A percentile compares a stretch with the other conserved stretches of the same genome.
Conservation (phyloP, 2,113 vertebrate species). For the Alethe diademata region DNA sequence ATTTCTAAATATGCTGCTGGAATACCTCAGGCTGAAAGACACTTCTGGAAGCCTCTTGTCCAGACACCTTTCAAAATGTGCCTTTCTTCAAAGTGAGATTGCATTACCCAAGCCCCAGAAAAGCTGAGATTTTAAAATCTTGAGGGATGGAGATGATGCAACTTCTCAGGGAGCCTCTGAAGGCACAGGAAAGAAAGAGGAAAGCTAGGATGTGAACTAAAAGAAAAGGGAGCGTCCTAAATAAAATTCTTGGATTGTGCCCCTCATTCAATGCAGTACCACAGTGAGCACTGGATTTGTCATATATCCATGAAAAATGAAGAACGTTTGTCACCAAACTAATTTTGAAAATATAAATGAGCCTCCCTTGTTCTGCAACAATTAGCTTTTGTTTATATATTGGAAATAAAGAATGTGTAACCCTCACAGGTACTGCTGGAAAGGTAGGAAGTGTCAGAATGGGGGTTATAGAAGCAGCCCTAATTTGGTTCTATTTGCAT, state of each 20-base stretch:
- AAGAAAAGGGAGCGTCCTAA: not conserved
- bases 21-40: not conserved
- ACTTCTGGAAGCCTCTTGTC: not conserved
- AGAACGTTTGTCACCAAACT: not conserved
- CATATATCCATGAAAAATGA: not conserved
- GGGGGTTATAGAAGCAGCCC: not conserved
- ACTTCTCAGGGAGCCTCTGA: not conserved
- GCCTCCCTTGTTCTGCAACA: not conserved
- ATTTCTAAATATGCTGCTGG: not conserved
- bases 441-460: not conserved
- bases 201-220: not conserved
- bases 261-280: not conserved
- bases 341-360: not conserved
- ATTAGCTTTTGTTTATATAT: accelerated
- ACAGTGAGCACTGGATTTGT: not conserved
- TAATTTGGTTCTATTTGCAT: not conserved
- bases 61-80: not conserved
- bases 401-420: not conserved
- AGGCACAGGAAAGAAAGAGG: not conserved
- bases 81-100: not conserved
- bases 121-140: not conserved
- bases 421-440: not conserved
- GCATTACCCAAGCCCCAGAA: not conserved
- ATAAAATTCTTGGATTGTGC: accelerated
- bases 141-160: not conserved